Conservation (phyloP, 2,113 vertebrate species). For the Forbesichthys agassizii region DNA sequence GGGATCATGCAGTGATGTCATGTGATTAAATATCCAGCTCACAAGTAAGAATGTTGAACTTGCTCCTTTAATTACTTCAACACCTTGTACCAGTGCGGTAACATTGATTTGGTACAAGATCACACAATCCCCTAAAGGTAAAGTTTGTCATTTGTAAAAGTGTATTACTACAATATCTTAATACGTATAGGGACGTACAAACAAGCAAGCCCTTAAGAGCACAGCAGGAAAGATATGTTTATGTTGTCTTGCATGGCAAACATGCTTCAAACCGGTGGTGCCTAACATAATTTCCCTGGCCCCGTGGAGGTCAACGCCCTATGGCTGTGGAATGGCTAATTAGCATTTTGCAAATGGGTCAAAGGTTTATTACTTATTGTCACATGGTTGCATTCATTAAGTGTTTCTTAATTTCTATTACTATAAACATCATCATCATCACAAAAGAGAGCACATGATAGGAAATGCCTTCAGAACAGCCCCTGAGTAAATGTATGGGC, state of each 20-base stretch:
- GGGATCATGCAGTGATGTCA: too few relatives aligned
- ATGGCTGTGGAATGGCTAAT: slow-evolving; percentile 59
- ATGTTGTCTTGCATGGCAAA: slow-evolving; percentile 26
- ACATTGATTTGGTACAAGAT: slow-evolving; percentile 27
- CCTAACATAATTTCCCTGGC: slow-evolving; percentile 40
- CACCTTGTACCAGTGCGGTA: neutral
- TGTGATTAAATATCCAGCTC: too few relatives aligned
- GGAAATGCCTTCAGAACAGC: slow-evolving; percentile 47
- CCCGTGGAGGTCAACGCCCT: slow-evolving; percentile 60
- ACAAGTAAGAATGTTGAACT: slow-evolving; percentile 31
- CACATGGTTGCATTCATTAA: slow-evolving; percentile 62
- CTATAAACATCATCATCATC: neutral
- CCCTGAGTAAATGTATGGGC: slow-evolving; percentile 16
- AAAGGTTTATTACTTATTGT: slow-evolving; percentile 68
- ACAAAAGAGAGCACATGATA: slow-evolving; percentile 53
- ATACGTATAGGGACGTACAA: neutral
- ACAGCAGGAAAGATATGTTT: neutral
- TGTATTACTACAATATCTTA: neutral
- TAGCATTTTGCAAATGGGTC: slow-evolving; percentile 64
- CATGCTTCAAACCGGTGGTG: slow-evolving; percentile 6
- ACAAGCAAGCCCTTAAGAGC: neutral
- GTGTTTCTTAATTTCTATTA: slow-evolving; percentile 39
- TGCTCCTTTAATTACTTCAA: slow-evolving; percentile 29
- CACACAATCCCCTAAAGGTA: slow-evolving; percentile 30
- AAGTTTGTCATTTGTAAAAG: neutral